phyloP scores from a whole-genome alignment of 2,888 invertebrate genomes.

The Agonopterix arenella region DNA sequence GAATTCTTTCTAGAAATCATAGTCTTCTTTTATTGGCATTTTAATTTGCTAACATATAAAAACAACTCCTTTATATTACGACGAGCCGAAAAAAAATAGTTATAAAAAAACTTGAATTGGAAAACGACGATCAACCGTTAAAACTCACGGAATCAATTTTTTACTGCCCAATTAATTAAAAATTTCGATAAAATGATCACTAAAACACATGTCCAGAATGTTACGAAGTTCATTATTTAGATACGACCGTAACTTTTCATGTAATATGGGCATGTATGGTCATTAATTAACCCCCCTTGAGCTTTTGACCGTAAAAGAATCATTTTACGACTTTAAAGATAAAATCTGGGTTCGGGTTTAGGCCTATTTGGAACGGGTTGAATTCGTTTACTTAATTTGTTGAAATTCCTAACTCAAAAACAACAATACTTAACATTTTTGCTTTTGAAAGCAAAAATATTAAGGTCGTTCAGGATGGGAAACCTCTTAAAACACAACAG shows the following conservation, averaged over 20 bases:
- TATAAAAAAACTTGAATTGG: too few relatives aligned
- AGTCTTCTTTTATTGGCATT: too few relatives aligned
- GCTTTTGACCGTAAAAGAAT: constrained; percentile 40
- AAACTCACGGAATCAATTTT: constrained; percentile 9
- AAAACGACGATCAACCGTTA: too few relatives aligned
- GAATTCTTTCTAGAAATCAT: too few relatives aligned
- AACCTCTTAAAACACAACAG: too few relatives aligned
- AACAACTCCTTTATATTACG: too few relatives aligned
- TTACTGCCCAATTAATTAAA: constrained; percentile 51
- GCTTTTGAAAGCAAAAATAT: too few relatives aligned
- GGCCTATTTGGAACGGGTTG: constrained; percentile 24
- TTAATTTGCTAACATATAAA: too few relatives aligned
- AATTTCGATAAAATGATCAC: constrained; percentile 50
- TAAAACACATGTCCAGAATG: constrained; percentile 58
- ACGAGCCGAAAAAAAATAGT: too few relatives aligned
- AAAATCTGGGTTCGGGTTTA: constrained; percentile 13
- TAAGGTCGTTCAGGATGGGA: too few relatives aligned
- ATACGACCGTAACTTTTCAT: constrained; percentile 44
- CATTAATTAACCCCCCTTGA: constrained; percentile 64
- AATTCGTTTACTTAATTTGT: constrained; percentile 10
- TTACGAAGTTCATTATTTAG: constrained; percentile 46
- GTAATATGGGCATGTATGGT: constrained; percentile 49
- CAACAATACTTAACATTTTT: too few relatives aligned
- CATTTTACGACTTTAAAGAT: constrained; percentile 38
- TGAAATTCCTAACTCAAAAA: too few relatives aligned